Evolutionary conservation across 2,113 vertebrate genomes (phyloP).

Genomic region (Leuciscus idus): DNA sequence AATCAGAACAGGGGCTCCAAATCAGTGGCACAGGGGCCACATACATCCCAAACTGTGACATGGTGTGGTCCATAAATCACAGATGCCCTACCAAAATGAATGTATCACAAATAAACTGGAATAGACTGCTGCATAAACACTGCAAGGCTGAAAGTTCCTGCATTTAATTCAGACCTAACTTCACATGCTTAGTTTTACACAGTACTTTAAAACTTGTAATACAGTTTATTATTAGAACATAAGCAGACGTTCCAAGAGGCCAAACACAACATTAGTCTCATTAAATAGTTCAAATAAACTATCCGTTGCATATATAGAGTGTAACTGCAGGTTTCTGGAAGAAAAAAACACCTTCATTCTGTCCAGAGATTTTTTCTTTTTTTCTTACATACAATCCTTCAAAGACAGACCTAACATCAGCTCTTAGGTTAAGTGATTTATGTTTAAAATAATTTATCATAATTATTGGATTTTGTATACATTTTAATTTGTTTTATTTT

Average conservation of each 20-base stretch:
- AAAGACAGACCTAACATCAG: not conserved
- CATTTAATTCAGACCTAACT: not conserved
- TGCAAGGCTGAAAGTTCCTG: not conserved
- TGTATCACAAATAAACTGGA: conserved; percentile 15
- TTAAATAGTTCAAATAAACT: conserved; percentile 13
- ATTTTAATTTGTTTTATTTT: not conserved
- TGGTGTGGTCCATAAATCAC: conserved; percentile 21
- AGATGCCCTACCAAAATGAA: not conserved
- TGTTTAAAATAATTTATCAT: not conserved
- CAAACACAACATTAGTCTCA: not conserved
- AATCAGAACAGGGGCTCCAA: not conserved
- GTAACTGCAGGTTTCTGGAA: not conserved
- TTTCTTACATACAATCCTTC: not conserved
- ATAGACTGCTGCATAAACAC: not conserved
- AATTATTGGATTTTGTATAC: not conserved
- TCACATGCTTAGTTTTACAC: not conserved
- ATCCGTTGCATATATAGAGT: not conserved
- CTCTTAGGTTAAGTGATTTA: not conserved
- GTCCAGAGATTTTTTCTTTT: not conserved
- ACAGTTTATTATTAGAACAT: conserved; percentile 17
- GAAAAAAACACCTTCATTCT: not conserved
- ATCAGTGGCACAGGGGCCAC: not conserved
- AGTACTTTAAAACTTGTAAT: not conserved
- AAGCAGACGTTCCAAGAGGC: not conserved
- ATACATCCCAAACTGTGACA: not conserved